Evolutionary conservation across 2,797 vertebrate species (phyloP), one percentile per base, ranked within the genome.

Genomic region (Platalea minor): DNA sequence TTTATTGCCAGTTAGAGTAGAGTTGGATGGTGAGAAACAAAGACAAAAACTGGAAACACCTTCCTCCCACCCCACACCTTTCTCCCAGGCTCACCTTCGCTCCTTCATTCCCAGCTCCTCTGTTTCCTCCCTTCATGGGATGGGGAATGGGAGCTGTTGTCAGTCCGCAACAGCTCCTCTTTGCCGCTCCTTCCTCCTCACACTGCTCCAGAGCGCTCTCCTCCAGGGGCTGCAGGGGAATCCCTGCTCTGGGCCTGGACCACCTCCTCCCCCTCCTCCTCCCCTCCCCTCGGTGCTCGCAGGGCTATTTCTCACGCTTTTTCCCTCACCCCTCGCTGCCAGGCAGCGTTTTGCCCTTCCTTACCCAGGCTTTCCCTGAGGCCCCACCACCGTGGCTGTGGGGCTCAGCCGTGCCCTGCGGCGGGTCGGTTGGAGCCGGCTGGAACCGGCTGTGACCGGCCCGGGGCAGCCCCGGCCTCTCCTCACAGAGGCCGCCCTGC

Each of bases 281-380:
- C 7, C 24, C 4, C 21, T 57, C 17, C 1, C 15, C 51, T 65
- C 2, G 0, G 15, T 6, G 43, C 9, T 53, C 7, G 0, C 37
- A 25, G 14, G 28, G 19, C 23, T 13, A 11, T 56, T 45, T 37
- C 61, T 80, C 48, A 29, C 56, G 3, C 21, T 45, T 29, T n/a
- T 15, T 8, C 21, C 23, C 31, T 45, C 35, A 24, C 12, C 5
- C 11, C 31, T 21, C 5, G 4, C n/a, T 26, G 29, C 18, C 1
- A 2, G 29, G 46, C 50, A 31, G 17, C 7, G 4, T 19, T 54
- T 54, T 19, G 4, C 72, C 63, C 56, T 69, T 25, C 3, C 29
- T 46, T 1, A 5, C 19, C 2, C 17, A 25, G 39, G 15, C 78
- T 48, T 11, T 43, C 25, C 43, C 70, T 1, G 1, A 23, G 26